phyloP scores from a whole-genome alignment of 2,113 vertebrate genomes.

The Strigops habroptila region DNA sequence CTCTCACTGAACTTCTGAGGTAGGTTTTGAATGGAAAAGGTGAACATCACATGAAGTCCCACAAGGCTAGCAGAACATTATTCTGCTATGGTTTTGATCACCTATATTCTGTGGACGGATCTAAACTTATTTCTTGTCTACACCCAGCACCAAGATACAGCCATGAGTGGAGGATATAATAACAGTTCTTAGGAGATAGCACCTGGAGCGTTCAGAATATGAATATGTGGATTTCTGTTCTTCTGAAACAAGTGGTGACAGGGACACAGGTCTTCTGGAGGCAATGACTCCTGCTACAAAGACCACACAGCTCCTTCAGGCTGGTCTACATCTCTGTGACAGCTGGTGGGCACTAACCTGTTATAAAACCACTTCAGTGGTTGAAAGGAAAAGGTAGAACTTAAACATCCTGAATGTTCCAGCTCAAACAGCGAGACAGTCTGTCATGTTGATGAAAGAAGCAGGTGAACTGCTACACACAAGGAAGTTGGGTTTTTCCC shows the following conservation, averaged over 20 bases:
- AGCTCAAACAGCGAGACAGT: not conserved
- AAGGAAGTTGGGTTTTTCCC: not conserved
- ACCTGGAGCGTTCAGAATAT: rapidly evolving
- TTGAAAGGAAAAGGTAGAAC: not conserved
- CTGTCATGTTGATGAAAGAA: not conserved
- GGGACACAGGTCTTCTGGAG: not conserved
- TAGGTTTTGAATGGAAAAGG: not conserved
- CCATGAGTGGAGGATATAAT: not conserved
- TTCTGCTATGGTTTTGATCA: not conserved
- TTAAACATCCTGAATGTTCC: not conserved
- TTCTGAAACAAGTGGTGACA: not conserved
- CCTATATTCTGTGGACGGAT: not conserved
- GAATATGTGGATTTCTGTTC: not conserved
- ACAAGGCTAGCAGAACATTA: not conserved
- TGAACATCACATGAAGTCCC: not conserved
- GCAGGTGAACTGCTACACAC: not conserved
- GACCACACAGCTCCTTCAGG: not conserved
- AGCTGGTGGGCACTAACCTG: not conserved
- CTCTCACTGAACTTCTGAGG: not conserved
- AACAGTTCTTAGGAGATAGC: not conserved
- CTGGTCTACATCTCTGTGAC: not conserved
- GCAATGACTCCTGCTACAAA: not conserved
- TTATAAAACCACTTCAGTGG: not conserved
- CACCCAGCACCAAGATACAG: not conserved
- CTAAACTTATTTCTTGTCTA: not conserved